Evolutionary conservation across 2,113 vertebrate species (phyloP).

Genomic region (Pipa parva): DNA sequence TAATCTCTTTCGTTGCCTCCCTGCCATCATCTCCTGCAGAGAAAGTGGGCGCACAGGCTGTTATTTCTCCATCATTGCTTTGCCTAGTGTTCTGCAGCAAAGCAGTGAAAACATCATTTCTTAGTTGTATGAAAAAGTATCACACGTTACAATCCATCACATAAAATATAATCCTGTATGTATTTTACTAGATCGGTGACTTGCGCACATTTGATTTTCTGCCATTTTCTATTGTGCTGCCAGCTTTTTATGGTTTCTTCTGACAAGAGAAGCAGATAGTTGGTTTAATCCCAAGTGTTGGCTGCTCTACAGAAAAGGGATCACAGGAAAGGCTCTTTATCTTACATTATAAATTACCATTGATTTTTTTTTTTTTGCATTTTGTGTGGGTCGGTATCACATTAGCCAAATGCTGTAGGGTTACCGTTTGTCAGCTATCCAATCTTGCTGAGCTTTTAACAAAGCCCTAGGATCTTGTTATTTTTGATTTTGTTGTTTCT

Average conservation of each 20-base stretch:
- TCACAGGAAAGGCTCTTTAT: conserved; percentile 20
- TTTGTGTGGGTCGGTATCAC: conserved; percentile 25
- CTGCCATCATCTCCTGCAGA: not conserved
- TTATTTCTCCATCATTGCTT: not conserved
- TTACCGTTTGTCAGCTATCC: conserved; percentile 20
- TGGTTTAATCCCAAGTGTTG: conserved; percentile 14
- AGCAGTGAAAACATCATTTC: not conserved
- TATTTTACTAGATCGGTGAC: conserved; percentile 5
- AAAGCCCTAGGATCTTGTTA: conserved; percentile 3
- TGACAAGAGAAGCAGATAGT: conserved; percentile 20
- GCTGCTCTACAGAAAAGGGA: conserved; percentile 8
- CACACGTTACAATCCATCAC: not conserved
- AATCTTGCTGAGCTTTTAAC: conserved; percentile 24
- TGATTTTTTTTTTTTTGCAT: conserved; percentile 27
- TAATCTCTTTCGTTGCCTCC: too few relatives aligned
- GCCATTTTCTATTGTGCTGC: conserved; percentile 5
- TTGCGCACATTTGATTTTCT: conserved; percentile 15
- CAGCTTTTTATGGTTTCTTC: conserved; percentile 20
- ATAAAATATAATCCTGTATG: not conserved
- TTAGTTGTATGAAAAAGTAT: not conserved
- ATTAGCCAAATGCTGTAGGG: conserved; percentile 21
- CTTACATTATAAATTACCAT: conserved; percentile 22
- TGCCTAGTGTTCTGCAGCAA: not conserved
- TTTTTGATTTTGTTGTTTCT: not conserved
- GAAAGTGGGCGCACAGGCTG: not conserved